A percentile compares a stretch with the other conserved stretches of the same genome.
Evolutionary conservation across 92 coral and sea anemone species (phyloP).

Genomic region (Epizoanthus stellaris): DNA sequence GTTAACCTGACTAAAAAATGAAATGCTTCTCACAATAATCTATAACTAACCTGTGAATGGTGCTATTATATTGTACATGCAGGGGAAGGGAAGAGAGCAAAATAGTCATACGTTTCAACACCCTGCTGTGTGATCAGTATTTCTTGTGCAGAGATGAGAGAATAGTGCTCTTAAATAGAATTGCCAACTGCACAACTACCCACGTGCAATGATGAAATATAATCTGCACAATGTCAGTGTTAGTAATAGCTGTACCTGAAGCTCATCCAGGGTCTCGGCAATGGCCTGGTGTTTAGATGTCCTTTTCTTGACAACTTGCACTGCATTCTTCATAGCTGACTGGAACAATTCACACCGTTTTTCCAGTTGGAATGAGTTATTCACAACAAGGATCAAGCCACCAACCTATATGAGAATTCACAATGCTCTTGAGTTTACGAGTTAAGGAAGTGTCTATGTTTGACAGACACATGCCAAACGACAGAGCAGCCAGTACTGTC

Average conservation of each 20-base stretch:
- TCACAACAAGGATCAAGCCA: constrained; percentile 88
- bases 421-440: neutral
- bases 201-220: no score
- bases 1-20: no score
- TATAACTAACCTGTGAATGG: no score
- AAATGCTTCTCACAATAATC: no score
- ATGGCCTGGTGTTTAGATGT: constrained; percentile 96
- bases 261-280: constrained; percentile 79
- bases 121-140: neutral
- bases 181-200: no score
- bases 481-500: neutral
- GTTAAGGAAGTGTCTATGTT: no score
- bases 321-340: constrained; percentile 64
- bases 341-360: constrained; percentile 71
- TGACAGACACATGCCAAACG: neutral
- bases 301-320: constrained; percentile 70
- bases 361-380: constrained; percentile 80
- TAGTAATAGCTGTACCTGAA: constrained; percentile 64
- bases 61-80: no score
- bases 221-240: no score
- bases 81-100: neutral
- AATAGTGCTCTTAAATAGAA: no score
- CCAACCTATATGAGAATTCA: constrained; percentile 70
- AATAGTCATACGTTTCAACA: neutral
- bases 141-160: neutral